Base-by-base conservation (phyloP, 2,113 vertebrate genomes). In the Oryzias woworae region DNA sequence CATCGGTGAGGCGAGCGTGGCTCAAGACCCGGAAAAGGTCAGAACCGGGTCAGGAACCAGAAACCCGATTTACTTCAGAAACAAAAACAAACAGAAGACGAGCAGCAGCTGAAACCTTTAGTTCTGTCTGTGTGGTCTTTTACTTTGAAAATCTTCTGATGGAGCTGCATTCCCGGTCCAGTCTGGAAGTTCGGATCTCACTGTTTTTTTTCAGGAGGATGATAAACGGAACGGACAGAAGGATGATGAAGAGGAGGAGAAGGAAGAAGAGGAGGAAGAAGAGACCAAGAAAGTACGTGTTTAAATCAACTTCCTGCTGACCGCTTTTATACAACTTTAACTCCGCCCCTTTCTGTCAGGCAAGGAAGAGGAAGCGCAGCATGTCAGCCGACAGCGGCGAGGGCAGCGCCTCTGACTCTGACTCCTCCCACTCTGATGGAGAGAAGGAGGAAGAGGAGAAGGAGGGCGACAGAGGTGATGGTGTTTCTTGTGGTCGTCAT, bases 291-390 rank as follows among this genome's bases (percentile, higher is more conserved):
- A 86, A 31, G 87, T 85, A 50, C 80, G 80, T 75, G 3, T 12
- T 36, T 10, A 5, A 0, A 3, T 36, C 20, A 2, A 67, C 1
- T 0, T 4, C 56, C 1, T 13, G 0, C 1, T 1, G 0, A 0
- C 12, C 1, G 7, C 4, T 4, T 4, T 7, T 1, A 48, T 4
- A 2, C 3, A 1, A 7, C 17, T 2, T 36, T 75, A 57, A 74
- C 26, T 20, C 50, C 44, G 13, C n/a, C 62, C 41, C 50, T 48
- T 69, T n/a, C 45, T 76, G 89, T 90, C 70, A 90, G 72, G 87
- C 85, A 73, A 91, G 93, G 51, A 95, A 94, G 64, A 84, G 95
- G 77, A 95, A 95, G 58, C 93, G 87, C 60, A 96, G 94, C 13
- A 41, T 83, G 61, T 90, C 88, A 0, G 88, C 69, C 0, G 88